Evolutionary conservation across 1,140 invertebrate species (phyloP).

Genomic region (Drosophila pectinifera): DNA sequence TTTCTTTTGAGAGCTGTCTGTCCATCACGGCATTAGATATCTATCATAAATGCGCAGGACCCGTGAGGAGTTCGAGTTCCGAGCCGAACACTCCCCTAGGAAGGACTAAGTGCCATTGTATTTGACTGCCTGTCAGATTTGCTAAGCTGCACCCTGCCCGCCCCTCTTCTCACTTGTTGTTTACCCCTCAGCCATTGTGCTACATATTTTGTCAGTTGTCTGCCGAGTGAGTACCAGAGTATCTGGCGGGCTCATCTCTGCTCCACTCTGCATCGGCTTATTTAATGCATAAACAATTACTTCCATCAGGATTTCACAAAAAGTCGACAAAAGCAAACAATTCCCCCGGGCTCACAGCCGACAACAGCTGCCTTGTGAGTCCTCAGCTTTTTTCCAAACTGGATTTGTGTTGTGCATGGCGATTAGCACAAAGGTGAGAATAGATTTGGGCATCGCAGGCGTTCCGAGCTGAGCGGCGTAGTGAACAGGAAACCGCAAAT

Average conservation of each 20-base stretch:
- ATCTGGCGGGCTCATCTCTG: slow-evolving; percentile 42
- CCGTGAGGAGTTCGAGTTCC: slow-evolving; percentile 33
- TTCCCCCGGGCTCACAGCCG: slow-evolving; percentile 31
- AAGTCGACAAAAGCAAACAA: slow-evolving; percentile 80
- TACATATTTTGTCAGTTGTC: slow-evolving; percentile 82
- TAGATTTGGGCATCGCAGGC: slow-evolving; percentile 32
- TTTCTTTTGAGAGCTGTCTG: slow-evolving; percentile 59
- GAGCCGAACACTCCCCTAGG: slow-evolving; percentile 24
- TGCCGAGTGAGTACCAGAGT: slow-evolving; percentile 39
- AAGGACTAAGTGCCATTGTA: slow-evolving; percentile 75
- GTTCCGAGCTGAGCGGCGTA: slow-evolving; percentile 27
- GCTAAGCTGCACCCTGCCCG: slow-evolving; percentile 54
- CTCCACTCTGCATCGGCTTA: slow-evolving; percentile 60
- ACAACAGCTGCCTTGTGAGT: slow-evolving; percentile 39
- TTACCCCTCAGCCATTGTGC: slow-evolving; percentile 57
- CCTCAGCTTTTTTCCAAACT: slow-evolving; percentile 37
- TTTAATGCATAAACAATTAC: slow-evolving; percentile 83
- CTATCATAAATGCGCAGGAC: slow-evolving; percentile 73
- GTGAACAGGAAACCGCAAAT: slow-evolving; percentile 69
- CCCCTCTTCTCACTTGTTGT: slow-evolving; percentile 66
- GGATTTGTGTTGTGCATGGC: slow-evolving; percentile 42
- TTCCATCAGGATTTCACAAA: slow-evolving; percentile 82
- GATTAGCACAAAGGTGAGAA: slow-evolving; percentile 56
- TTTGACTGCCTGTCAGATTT: slow-evolving; percentile 69
- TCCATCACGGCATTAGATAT: slow-evolving; percentile 77